These are phyloP conservation scores for Ceraclea dissimilis DNA, from an alignment of 2,888 invertebrate genomes.

Conservation along the genomic window DNA sequence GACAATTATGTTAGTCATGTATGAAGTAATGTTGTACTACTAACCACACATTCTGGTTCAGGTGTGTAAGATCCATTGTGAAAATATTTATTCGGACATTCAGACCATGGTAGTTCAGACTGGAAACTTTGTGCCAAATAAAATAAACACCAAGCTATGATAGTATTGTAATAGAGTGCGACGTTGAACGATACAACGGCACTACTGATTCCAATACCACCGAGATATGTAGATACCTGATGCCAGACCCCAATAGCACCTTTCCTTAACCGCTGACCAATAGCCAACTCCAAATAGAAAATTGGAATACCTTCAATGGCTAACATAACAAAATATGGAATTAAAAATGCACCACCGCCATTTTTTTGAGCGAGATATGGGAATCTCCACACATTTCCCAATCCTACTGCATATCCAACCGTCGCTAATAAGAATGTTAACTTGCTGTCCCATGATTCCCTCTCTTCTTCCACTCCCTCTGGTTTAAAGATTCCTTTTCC, in stretches of 20 bases:
- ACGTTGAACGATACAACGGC: slow-evolving; percentile 96
- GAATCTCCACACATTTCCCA: slow-evolving; percentile 94
- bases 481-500: slow-evolving; percentile 59
- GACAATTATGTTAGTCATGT: neutral
- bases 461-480: slow-evolving; percentile 64
- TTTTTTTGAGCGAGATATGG: slow-evolving; percentile 93
- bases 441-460: slow-evolving; percentile 91
- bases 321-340: slow-evolving; percentile 94
- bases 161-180: slow-evolving; percentile 94
- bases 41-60: slow-evolving; percentile 77
- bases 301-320: slow-evolving; percentile 92
- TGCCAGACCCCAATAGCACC: slow-evolving; percentile 96
- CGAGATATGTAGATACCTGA: slow-evolving; percentile 81
- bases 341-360: slow-evolving; percentile 93
- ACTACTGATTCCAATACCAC: slow-evolving; percentile 87
- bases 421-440: slow-evolving; percentile 86
- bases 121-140: slow-evolving; percentile 93
- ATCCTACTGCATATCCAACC: slow-evolving; percentile 90
- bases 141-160: slow-evolving; percentile 96
- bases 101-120: slow-evolving; percentile 84
- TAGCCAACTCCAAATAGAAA: slow-evolving; percentile 91
- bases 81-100: slow-evolving; percentile 80
- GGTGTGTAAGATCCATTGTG: slow-evolving; percentile 69
- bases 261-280: slow-evolving; percentile 87
- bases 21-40: slow-evolving; percentile 30